Conservation (phyloP, 2,797 vertebrate genomes). For the Prunella strophiata region DNA sequence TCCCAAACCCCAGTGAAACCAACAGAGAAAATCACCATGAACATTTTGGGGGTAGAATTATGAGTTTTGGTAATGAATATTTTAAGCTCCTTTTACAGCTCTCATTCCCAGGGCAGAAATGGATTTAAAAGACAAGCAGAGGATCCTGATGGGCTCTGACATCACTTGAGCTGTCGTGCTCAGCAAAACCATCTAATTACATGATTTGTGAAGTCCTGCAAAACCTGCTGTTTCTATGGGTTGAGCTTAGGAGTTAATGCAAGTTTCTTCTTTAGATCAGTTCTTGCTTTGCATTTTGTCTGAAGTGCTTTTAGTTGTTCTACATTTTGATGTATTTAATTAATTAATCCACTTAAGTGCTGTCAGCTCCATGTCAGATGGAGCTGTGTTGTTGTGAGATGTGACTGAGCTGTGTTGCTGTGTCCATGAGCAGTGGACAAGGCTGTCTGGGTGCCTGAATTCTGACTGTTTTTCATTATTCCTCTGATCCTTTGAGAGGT, state of each 20-base stretch:
- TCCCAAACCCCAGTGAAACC: not conserved
- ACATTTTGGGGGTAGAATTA: not conserved
- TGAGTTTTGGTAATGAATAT: constrained; percentile 45
- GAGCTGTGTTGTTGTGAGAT: not conserved
- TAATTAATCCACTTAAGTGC: not conserved
- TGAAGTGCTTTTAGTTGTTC: not conserved
- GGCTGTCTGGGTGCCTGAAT: not conserved
- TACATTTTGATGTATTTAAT: not conserved
- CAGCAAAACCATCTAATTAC: not conserved
- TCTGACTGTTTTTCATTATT: not conserved
- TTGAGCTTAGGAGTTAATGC: not conserved
- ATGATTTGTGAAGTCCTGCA: not conserved
- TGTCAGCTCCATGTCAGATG: not conserved
- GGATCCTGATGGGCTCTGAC: not conserved
- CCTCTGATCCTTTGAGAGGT: not conserved
- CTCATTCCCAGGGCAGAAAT: not conserved
- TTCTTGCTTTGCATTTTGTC: not conserved
- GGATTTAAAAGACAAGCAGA: not conserved
- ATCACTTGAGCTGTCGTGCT: not conserved
- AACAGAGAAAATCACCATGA: constrained; percentile 15
- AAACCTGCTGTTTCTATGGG: not conserved
- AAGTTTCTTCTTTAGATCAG: not conserved
- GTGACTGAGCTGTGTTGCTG: not conserved
- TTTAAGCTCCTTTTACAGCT: constrained; percentile 36
- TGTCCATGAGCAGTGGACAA: accelerated